Conservation (phyloP, 1,140 invertebrate species). For the Laupala kohalensis region DNA sequence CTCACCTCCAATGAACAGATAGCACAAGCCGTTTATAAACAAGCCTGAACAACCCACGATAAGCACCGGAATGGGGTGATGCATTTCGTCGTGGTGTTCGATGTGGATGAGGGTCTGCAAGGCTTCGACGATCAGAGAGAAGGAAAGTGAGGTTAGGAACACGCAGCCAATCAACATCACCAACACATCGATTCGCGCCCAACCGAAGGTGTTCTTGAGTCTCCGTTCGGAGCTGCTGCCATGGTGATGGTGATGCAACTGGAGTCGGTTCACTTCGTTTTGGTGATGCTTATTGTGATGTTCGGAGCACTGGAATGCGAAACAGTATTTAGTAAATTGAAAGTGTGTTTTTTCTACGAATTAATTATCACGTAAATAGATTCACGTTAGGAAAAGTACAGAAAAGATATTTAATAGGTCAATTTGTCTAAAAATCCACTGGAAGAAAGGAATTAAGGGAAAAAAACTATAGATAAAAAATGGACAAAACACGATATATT, state of each 20-base stretch:
- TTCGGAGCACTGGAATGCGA: background rate
- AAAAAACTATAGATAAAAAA: no score
- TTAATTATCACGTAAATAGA: no score
- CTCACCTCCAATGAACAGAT: conserved; percentile 55
- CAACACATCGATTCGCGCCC: conserved; percentile 75
- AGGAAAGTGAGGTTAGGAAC: conserved; percentile 68
- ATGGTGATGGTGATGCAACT: background rate
- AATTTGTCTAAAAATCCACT: no score
- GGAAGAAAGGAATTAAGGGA: no score
- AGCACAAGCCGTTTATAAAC: conserved; percentile 53
- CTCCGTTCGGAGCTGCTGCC: conserved; percentile 37
- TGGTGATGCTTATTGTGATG: background rate
- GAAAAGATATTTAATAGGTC: no score
- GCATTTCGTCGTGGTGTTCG: conserved; percentile 60
- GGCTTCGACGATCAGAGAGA: conserved; percentile 67
- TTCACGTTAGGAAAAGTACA: no score
- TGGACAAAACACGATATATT: no score
- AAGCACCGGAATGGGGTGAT: conserved; percentile 41
- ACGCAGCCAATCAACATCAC: conserved; percentile 69
- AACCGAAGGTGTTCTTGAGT: conserved; percentile 79
- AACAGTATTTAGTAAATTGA: no score
- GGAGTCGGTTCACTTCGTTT: background rate
- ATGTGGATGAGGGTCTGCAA: conserved; percentile 67
- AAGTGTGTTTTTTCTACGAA: no score
- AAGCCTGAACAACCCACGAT: conserved; percentile 50